phyloP scores from a whole-genome alignment of 1,140 invertebrate genomes.

The Euschistus heros region DNA sequence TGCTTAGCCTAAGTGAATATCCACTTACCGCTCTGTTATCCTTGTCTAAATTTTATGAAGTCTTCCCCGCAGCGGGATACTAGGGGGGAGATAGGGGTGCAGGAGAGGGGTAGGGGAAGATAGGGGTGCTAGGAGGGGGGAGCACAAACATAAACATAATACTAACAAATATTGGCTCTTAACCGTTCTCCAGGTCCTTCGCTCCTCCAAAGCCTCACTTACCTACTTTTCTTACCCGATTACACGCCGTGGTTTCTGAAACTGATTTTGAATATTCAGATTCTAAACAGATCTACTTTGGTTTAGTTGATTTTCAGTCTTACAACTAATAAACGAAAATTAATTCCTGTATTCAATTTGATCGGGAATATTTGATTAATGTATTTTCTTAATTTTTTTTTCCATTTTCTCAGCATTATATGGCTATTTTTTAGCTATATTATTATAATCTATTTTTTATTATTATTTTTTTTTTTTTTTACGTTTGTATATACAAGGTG shows the following conservation, averaged over 20 bases:
- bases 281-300: too few species aligned
- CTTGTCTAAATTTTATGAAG: slow-evolving; percentile 20
- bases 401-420: too few species aligned
- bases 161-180: slow-evolving; percentile 13
- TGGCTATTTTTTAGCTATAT: too few species aligned
- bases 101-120: background rate
- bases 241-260: background rate
- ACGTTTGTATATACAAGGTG: too few species aligned
- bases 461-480: too few species aligned
- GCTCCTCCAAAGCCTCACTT: background rate
- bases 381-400: too few species aligned
- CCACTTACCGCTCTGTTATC: slow-evolving; percentile 9
- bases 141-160: slow-evolving; percentile 11
- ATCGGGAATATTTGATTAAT: too few species aligned
- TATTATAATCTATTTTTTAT: too few species aligned
- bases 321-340: too few species aligned
- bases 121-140: background rate
- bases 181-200: slow-evolving; percentile 5
- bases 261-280: too few species aligned
- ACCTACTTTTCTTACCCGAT: background rate
- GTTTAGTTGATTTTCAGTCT: too few species aligned
- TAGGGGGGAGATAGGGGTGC: background rate
- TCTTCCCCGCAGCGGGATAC: background rate
- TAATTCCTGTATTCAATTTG: too few species aligned
- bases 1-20: slow-evolving; percentile 9